These are phyloP conservation scores for Leptinotarsa defecta DNA, from an alignment of 1,140 invertebrate species.

Conservation along the genomic window DNA sequence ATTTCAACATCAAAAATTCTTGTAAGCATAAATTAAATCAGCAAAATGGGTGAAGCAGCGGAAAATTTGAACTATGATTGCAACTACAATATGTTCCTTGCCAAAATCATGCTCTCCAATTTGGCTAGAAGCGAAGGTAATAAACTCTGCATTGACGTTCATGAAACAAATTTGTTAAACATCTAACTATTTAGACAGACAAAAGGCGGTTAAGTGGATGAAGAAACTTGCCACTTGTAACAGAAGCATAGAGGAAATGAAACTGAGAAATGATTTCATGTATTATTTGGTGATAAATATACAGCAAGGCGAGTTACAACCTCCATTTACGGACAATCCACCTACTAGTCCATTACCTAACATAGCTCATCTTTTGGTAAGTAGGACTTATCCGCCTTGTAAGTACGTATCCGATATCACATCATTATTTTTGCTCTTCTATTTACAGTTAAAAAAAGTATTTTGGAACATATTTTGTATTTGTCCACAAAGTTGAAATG, in stretches of 20 bases:
- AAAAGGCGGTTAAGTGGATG: slow-evolving; percentile 57
- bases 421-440: background rate
- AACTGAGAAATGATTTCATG: slow-evolving; percentile 61
- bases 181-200: slow-evolving; percentile 42
- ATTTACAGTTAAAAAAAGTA: no score
- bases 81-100: slow-evolving; percentile 57
- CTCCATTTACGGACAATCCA: slow-evolving; percentile 57
- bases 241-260: slow-evolving; percentile 56
- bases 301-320: slow-evolving; percentile 54
- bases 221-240: slow-evolving; percentile 56
- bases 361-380: slow-evolving; percentile 56
- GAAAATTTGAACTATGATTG: slow-evolving; percentile 57
- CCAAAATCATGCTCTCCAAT: slow-evolving; percentile 55
- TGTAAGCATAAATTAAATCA: slow-evolving; percentile 29
- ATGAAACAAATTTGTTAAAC: background rate
- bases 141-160: background rate
- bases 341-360: slow-evolving; percentile 53
- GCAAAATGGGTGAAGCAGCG: slow-evolving; percentile 47
- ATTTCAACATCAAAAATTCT: slow-evolving; percentile 30
- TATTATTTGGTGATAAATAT: slow-evolving; percentile 58
- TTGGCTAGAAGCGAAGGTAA: slow-evolving; percentile 52
- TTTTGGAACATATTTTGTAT: no score
- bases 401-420: background rate
- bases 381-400: background rate
- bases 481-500: no score